Conservation (phyloP, 2,797 vertebrate species). For the Agapornis canus region DNA sequence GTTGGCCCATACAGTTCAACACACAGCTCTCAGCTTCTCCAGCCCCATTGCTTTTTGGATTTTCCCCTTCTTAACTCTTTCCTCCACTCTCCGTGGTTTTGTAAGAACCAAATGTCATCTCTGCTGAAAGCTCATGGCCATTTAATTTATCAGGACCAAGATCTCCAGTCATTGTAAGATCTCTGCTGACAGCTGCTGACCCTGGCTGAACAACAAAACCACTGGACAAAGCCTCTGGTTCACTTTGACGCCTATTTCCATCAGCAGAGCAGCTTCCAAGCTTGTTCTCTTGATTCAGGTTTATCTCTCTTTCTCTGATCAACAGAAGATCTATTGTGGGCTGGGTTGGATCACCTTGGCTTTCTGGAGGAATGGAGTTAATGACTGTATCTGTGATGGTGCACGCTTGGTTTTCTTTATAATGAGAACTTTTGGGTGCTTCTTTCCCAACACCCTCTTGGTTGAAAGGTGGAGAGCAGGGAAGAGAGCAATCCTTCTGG, state of each 20-base stretch:
- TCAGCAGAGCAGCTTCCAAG: background rate
- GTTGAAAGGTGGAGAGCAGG: background rate
- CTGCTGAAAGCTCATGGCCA: background rate
- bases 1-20: background rate
- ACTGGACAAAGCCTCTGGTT: background rate
- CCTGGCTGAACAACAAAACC: background rate
- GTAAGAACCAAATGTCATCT: background rate
- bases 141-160: background rate
- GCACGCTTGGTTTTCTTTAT: constrained; percentile 21
- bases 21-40: background rate
- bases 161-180: background rate
- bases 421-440: constrained; percentile 5
- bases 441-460: background rate
- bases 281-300: background rate
- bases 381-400: background rate
- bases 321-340: constrained; percentile 31
- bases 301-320: background rate
- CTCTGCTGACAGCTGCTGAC: background rate
- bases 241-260: background rate
- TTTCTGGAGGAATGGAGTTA: constrained; percentile 33
- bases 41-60: background rate
- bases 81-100: background rate
- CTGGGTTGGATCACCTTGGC: constrained; percentile 52
- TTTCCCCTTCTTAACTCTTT: background rate
- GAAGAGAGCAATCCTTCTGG: background rate